These are phyloP conservation scores for Drosophila jambulina DNA, from an alignment of 1,140 invertebrate species.

Conservation along the genomic window DNA sequence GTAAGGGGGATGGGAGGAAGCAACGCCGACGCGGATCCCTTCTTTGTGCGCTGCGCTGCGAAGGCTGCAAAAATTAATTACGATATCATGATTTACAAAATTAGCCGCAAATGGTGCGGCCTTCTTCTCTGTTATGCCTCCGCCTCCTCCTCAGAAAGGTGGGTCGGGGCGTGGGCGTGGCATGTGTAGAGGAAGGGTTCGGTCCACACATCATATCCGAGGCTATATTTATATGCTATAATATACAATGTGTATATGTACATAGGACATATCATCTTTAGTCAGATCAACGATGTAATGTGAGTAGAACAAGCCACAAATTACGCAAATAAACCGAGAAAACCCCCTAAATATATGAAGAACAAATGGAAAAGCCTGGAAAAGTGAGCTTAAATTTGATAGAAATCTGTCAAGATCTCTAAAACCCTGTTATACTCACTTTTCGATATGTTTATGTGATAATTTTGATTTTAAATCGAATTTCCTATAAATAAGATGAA, in stretches of 20 bases:
- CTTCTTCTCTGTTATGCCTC: conserved; percentile 42
- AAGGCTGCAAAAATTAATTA: conserved; percentile 81
- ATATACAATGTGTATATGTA: not conserved
- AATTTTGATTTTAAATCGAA: not conserved
- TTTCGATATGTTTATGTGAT: not conserved
- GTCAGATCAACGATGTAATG: conserved; percentile 20
- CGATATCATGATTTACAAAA: conserved; percentile 84
- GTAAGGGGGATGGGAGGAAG: not conserved
- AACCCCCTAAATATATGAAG: not conserved
- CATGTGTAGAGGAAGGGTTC: not conserved
- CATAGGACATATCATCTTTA: conserved; percentile 6
- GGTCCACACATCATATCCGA: conserved; percentile 12
- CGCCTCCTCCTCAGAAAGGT: not conserved
- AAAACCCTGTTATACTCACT: not conserved
- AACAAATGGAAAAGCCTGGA: too few species aligned
- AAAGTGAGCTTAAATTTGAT: not conserved
- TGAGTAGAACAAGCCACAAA: not conserved
- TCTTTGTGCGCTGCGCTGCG: conserved; percentile 19
- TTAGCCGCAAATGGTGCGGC: conserved; percentile 80
- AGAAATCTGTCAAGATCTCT: not conserved
- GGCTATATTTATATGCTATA: conserved; percentile 2
- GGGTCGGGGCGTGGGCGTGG: conserved; percentile 22
- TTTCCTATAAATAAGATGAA: too few species aligned
- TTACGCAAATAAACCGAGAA: not conserved
- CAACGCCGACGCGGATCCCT: conserved; percentile 28